Conservation (phyloP, 2,113 vertebrate genomes). For the Phocoena sinus region DNA sequence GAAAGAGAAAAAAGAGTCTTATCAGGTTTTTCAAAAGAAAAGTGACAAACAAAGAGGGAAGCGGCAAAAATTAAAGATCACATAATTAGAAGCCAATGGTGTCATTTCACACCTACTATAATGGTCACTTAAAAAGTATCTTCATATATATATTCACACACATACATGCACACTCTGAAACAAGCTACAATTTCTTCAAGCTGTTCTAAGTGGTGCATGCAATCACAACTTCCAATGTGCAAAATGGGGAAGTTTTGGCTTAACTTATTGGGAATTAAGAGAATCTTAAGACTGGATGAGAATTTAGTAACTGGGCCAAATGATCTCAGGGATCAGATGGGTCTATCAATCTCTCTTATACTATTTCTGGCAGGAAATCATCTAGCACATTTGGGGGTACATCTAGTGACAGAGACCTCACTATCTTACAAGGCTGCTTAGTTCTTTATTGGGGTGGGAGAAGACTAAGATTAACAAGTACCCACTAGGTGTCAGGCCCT, state of each 20-base stretch:
- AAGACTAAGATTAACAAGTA: neutral
- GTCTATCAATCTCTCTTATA: neutral
- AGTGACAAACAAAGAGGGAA: neutral
- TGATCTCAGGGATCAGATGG: neutral
- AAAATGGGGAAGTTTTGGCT: neutral
- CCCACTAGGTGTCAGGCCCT: neutral
- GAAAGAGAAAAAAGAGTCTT: slow-evolving; percentile 1
- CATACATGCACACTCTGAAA: neutral
- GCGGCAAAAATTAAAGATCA: slow-evolving; percentile 35
- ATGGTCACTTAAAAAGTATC: slow-evolving; percentile 59
- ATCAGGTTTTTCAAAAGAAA: slow-evolving; percentile 35
- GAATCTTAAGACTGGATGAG: neutral
- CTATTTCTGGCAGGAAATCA: neutral
- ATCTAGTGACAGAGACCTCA: neutral
- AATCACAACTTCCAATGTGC: neutral
- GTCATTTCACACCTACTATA: slow-evolving; percentile 74
- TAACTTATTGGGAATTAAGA: neutral
- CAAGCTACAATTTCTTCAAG: neutral
- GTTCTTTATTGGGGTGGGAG: neutral
- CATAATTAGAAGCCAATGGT: slow-evolving; percentile 76
- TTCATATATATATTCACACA: neutral
- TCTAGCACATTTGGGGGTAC: neutral
- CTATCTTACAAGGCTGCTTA: neutral
- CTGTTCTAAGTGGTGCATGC: neutral
- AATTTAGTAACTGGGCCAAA: neutral